Evolutionary conservation across 2,797 vertebrate species (phyloP).

Genomic region (Siniperca scherzeri): DNA sequence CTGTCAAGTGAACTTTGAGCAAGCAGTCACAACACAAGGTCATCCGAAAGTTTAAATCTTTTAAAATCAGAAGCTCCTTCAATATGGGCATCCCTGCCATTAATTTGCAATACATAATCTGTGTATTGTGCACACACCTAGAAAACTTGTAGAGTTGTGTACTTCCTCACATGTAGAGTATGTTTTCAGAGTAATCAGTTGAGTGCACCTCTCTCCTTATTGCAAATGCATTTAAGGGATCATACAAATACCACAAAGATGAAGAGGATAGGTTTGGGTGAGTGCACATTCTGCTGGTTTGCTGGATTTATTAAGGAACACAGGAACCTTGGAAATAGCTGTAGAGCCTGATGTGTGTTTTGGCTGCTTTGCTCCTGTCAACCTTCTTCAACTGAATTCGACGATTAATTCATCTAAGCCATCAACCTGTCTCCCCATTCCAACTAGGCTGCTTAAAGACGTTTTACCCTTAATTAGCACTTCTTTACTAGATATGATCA

Average conservation of each 20-base stretch:
- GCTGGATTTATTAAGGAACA: constrained; percentile 17
- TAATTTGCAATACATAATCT: background rate
- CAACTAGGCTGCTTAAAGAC: no score
- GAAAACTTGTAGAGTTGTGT: background rate
- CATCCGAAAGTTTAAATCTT: background rate
- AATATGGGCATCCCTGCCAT: background rate
- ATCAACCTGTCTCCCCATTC: no score
- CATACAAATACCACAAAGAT: constrained; percentile 22
- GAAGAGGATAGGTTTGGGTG: constrained; percentile 3
- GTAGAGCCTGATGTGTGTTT: no score
- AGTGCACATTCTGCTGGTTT: constrained; percentile 18
- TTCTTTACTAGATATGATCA: no score
- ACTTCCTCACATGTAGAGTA: background rate
- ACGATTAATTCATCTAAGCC: no score
- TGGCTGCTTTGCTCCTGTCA: no score
- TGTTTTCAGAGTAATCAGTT: constrained; percentile 21
- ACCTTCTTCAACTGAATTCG: no score
- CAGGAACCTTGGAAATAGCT: no score
- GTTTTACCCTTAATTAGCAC: no score
- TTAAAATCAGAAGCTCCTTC: background rate
- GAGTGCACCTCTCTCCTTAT: constrained; percentile 29
- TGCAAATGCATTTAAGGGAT: constrained; percentile 25
- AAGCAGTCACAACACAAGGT: constrained; percentile 1
- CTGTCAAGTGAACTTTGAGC: background rate
- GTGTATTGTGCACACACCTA: background rate